Conservation (phyloP, 2,113 vertebrate genomes). For the Seriola quinqueradiata region DNA sequence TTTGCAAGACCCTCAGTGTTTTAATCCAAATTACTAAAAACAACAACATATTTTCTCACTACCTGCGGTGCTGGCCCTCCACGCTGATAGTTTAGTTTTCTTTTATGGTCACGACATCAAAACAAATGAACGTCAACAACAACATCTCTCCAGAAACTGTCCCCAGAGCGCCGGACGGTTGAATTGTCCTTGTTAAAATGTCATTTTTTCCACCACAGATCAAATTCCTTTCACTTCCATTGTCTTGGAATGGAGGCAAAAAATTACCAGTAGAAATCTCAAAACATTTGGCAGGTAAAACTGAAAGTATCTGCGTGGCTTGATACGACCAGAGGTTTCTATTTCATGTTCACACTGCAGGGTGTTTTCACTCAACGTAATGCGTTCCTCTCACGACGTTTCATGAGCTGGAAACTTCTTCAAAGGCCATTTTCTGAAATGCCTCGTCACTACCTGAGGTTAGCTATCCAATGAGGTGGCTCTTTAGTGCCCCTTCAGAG, state of each 20-base stretch:
- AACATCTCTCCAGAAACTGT: background rate
- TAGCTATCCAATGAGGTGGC: conserved; percentile 46
- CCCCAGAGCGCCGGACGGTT: background rate
- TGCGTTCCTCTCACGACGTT: conserved; percentile 7
- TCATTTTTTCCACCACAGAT: background rate
- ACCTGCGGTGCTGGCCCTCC: background rate
- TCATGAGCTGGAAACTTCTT: conserved; percentile 2
- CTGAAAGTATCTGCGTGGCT: background rate
- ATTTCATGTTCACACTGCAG: background rate
- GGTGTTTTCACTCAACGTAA: background rate
- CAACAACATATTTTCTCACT: too few relatives aligned
- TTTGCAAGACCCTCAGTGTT: too few relatives aligned
- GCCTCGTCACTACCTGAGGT: conserved; percentile 48
- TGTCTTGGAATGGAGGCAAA: background rate
- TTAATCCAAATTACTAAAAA: too few relatives aligned
- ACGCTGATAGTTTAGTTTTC: background rate
- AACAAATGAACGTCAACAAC: background rate
- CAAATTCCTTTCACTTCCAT: background rate
- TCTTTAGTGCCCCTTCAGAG: conserved; percentile 59
- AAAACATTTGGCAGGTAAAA: background rate
- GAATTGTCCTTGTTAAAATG: conserved; percentile 12
- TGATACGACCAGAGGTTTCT: background rate
- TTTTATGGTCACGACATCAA: too few relatives aligned
- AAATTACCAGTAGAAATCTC: background rate
- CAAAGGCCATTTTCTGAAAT: conserved; percentile 30